These are phyloP conservation scores for Cheilosia vernalis DNA, from an alignment of 2,888 invertebrate species.

Conservation along the genomic window DNA sequence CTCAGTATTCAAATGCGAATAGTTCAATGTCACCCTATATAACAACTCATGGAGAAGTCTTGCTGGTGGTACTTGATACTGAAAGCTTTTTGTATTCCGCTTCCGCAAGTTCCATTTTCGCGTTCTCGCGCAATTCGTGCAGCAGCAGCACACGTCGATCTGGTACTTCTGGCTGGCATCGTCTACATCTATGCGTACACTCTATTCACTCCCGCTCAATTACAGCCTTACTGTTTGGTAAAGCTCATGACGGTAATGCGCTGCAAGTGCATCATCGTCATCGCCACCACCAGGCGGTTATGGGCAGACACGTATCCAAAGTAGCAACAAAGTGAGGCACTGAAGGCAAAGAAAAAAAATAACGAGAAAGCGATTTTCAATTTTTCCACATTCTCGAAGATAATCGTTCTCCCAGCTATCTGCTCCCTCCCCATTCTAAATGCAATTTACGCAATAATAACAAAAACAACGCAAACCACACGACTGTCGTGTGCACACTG, in stretches of 20 bases:
- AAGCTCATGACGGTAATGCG: slow-evolving; percentile 48
- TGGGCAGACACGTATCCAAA: slow-evolving; percentile 32
- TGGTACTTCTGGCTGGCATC: no score
- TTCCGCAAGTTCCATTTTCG: slow-evolving; percentile 62
- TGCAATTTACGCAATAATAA: slow-evolving; percentile 72
- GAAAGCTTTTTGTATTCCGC: slow-evolving; percentile 59
- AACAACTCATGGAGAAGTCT: not conserved
- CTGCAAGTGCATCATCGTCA: slow-evolving; percentile 37
- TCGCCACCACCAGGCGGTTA: slow-evolving; percentile 4
- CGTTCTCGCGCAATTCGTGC: slow-evolving; percentile 1
- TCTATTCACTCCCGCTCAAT: slow-evolving; percentile 29
- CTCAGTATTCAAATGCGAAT: slow-evolving; percentile 38
- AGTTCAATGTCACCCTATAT: slow-evolving; percentile 74
- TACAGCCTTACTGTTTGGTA: slow-evolving; percentile 20
- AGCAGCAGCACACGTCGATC: not conserved
- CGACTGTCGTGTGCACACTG: slow-evolving; percentile 67
- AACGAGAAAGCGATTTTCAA: slow-evolving; percentile 51
- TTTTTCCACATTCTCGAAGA: slow-evolving; percentile 25
- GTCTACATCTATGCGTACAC: not conserved
- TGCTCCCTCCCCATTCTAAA: slow-evolving; percentile 31
- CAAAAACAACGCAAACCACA: slow-evolving; percentile 56
- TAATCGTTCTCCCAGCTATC: slow-evolving; percentile 22
- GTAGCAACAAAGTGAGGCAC: slow-evolving; percentile 46
- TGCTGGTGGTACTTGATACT: slow-evolving; percentile 12
- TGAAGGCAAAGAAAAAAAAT: slow-evolving; percentile 28